phyloP scores from a whole-genome alignment of 2,113 vertebrate species.

The Macquaria australasica region DNA sequence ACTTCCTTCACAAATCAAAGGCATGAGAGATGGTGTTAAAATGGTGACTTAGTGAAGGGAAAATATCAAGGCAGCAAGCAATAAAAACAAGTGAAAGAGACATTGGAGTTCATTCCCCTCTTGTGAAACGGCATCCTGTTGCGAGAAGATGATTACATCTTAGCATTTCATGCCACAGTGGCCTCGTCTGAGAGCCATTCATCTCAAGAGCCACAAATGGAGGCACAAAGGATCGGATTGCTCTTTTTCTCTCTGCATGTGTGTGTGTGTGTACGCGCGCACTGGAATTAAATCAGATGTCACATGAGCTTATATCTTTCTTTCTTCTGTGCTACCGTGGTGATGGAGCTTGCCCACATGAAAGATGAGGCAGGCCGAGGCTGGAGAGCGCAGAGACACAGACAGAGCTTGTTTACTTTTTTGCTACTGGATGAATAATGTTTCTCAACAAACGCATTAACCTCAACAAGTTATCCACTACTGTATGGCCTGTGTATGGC shows the following conservation, averaged over 20 bases:
- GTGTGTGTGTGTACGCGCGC: neutral
- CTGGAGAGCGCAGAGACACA: slow-evolving; percentile 21
- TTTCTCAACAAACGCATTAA: slow-evolving; percentile 38
- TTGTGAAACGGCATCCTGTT: slow-evolving; percentile 60
- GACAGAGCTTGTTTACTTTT: slow-evolving; percentile 54
- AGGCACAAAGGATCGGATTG: slow-evolving; percentile 60
- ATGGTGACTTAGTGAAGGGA: slow-evolving; percentile 17
- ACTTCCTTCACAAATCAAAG: slow-evolving; percentile 24
- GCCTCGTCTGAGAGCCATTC: slow-evolving; percentile 58
- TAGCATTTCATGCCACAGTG: slow-evolving; percentile 70
- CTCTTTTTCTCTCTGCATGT: slow-evolving; percentile 33
- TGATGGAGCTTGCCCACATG: slow-evolving; percentile 54
- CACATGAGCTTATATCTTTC: slow-evolving; percentile 68
- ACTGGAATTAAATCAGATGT: slow-evolving; percentile 71
- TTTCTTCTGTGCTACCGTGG: slow-evolving; percentile 24
- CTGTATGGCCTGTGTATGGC: neutral
- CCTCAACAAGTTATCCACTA: slow-evolving; percentile 10
- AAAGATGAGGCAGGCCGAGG: slow-evolving; percentile 49
- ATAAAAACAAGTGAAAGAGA: slow-evolving; percentile 37
- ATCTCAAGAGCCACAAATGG: slow-evolving; percentile 66
- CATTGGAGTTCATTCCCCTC: slow-evolving; percentile 49
- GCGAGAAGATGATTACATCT: slow-evolving; percentile 73
- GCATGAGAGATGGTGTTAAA: neutral
- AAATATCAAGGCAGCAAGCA: slow-evolving; percentile 26
- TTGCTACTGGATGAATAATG: slow-evolving; percentile 46